Percentiles rank a stretch among this genome's conserved stretches.
These are phyloP conservation scores for Tholera decimalis DNA, from an alignment of 2,888 invertebrate species.

Conservation along the genomic window DNA sequence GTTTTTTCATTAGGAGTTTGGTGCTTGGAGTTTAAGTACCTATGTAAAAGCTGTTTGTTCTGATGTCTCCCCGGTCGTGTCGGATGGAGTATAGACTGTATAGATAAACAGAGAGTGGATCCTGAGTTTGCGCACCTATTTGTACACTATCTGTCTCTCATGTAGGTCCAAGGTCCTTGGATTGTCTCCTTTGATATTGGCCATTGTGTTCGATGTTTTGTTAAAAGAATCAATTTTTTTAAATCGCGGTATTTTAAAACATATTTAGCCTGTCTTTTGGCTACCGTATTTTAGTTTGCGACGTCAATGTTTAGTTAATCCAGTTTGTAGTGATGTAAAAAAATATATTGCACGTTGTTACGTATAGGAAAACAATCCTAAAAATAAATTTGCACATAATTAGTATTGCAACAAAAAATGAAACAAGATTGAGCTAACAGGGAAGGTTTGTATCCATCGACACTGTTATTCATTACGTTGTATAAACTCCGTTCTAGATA, in stretches of 20 bases:
- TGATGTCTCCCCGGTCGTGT: too few relatives aligned
- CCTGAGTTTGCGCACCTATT: too few relatives aligned
- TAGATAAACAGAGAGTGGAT: too few relatives aligned
- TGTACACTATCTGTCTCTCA: too few relatives aligned
- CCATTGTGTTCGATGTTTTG: too few relatives aligned
- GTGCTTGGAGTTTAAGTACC: too few relatives aligned
- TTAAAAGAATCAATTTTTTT: too few relatives aligned
- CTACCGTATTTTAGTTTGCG: background rate
- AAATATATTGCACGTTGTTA: conserved; percentile 2
- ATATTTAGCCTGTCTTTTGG: background rate
- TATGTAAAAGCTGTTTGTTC: too few relatives aligned
- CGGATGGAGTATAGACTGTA: too few relatives aligned
- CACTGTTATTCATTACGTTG: conserved; percentile 51
- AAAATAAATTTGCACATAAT: conserved; percentile 52
- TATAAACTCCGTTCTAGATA: conserved; percentile 62
- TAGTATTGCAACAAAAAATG: conserved; percentile 41
- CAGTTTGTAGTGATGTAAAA: conserved; percentile 7
- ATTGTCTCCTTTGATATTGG: too few relatives aligned
- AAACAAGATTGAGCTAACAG: conserved; percentile 12
- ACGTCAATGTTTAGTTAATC: conserved; percentile 18
- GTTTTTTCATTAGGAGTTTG: too few relatives aligned
- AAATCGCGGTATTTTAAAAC: background rate
- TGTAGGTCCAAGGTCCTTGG: too few relatives aligned
- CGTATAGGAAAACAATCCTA: conserved; percentile 26
- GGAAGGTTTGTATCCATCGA: conserved; percentile 53